These are phyloP conservation scores for Papilio machaon DNA, from an alignment of 1,140 invertebrate genomes.

Conservation along the genomic window DNA sequence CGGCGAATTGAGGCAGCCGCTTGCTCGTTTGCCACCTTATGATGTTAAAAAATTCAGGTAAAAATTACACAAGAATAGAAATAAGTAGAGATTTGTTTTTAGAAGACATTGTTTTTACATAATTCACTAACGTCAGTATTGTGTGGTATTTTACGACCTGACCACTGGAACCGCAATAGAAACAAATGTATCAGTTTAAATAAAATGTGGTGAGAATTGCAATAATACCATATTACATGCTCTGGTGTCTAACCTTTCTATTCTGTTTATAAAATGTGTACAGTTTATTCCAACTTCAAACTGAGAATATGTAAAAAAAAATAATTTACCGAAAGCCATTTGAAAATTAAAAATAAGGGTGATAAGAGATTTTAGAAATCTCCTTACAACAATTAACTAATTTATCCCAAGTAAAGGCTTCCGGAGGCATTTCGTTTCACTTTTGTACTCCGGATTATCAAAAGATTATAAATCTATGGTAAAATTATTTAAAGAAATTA, in stretches of 20 bases:
- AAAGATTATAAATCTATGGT: no score
- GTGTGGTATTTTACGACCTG: constrained; percentile 1
- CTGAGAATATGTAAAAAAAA: neutral
- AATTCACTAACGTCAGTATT: neutral
- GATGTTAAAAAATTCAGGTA: no score
- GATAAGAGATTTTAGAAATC: no score
- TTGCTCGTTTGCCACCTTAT: no score
- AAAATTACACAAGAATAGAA: no score
- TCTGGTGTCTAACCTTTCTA: neutral
- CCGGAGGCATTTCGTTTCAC: no score
- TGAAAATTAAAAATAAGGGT: no score
- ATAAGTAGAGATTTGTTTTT: neutral
- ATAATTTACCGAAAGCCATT: neutral
- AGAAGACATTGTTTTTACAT: neutral
- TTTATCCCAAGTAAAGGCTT: no score
- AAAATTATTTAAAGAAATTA: no score
- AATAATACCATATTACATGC: neutral
- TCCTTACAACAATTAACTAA: no score
- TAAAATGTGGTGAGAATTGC: constrained; percentile 14
- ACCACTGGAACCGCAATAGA: constrained; percentile 16
- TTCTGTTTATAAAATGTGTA: neutral
- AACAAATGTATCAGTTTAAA: constrained; percentile 12
- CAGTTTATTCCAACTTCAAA: neutral
- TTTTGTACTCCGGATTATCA: no score
- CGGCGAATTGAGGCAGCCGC: no score